Evolutionary conservation across 2,888 invertebrate genomes (phyloP).

Genomic region (Trichacis sp.): DNA sequence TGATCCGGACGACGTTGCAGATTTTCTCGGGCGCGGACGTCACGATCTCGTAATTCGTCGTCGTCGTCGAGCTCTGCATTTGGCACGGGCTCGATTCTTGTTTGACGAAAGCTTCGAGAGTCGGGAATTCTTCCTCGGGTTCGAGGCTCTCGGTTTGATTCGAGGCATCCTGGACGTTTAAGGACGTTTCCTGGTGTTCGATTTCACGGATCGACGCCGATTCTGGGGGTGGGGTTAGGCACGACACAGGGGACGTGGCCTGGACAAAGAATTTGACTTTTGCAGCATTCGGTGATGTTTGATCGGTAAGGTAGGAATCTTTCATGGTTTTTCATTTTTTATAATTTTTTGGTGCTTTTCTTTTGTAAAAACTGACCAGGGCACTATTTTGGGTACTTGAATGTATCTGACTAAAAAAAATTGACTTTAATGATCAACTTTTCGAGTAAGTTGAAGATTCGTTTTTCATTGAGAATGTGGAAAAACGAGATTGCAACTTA

Average conservation of each 20-base stretch:
- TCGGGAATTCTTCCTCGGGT: constrained; percentile 52
- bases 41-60: constrained; percentile 58
- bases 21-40: constrained; percentile 56
- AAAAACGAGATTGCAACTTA: too few relatives aligned
- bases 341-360: too few relatives aligned
- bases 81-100: constrained; percentile 59
- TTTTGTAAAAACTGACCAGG: too few relatives aligned
- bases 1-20: constrained; percentile 55
- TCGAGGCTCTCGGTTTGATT: constrained; percentile 84
- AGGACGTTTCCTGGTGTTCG: constrained; percentile 70
- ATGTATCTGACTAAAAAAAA: too few relatives aligned
- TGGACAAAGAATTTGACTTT: too few relatives aligned
- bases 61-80: constrained; percentile 48
- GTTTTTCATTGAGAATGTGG: too few relatives aligned
- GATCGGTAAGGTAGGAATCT: too few relatives aligned
- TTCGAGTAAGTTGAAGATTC: too few relatives aligned
- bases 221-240: constrained; percentile 76
- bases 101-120: constrained; percentile 52
- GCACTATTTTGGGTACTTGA: too few relatives aligned
- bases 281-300: too few relatives aligned
- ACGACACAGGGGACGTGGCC: constrained; percentile 71
- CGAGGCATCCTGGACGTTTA: constrained; percentile 83
- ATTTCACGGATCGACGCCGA: constrained; percentile 68
- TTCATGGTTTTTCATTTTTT: too few relatives aligned
- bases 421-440: too few relatives aligned